Conservation (phyloP, 2,888 invertebrate genomes). For the Rhorus exstirpatorius region DNA sequence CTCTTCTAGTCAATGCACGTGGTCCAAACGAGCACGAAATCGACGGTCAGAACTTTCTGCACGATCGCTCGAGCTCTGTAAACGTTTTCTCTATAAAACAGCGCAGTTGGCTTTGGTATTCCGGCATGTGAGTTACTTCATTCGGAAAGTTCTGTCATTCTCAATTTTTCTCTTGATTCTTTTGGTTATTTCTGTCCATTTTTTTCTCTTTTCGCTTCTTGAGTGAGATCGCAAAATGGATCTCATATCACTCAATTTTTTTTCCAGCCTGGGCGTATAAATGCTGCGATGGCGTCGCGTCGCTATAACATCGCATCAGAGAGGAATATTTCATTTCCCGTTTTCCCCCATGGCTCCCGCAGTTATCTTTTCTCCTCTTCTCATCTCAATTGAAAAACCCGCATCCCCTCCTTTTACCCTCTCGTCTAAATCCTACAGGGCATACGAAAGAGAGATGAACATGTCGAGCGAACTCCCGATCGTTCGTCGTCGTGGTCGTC, state of each 20-base stretch:
- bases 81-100: slow-evolving; percentile 12
- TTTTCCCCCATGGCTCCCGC: slow-evolving; percentile 64
- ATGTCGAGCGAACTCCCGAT: slow-evolving; percentile 59
- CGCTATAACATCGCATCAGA: slow-evolving; percentile 85
- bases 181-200: not conserved
- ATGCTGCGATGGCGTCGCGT: slow-evolving; percentile 75
- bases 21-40: slow-evolving; percentile 13
- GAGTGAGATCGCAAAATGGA: not conserved
- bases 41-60: slow-evolving; percentile 2
- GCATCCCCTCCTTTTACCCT: slow-evolving; percentile 50
- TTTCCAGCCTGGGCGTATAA: not conserved
- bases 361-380: slow-evolving; percentile 48
- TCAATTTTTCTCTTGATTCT: not conserved
- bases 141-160: not conserved
- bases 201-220: not conserved
- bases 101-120: not conserved
- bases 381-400: slow-evolving; percentile 1
- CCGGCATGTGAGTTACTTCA: not conserved
- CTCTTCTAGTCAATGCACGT: slow-evolving; percentile 29
- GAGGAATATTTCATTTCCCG: slow-evolving; percentile 83
- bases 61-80: not conserved
- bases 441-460: slow-evolving; percentile 37
- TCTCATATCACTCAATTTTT: not conserved
- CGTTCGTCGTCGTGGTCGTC: slow-evolving; percentile 62
- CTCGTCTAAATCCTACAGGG: slow-evolving; percentile 60